Percentiles rank a stretch among this genome's conserved stretches.
Evolutionary conservation across 2,888 invertebrate genomes (phyloP).

Genomic region (Papilio elwesi): DNA sequence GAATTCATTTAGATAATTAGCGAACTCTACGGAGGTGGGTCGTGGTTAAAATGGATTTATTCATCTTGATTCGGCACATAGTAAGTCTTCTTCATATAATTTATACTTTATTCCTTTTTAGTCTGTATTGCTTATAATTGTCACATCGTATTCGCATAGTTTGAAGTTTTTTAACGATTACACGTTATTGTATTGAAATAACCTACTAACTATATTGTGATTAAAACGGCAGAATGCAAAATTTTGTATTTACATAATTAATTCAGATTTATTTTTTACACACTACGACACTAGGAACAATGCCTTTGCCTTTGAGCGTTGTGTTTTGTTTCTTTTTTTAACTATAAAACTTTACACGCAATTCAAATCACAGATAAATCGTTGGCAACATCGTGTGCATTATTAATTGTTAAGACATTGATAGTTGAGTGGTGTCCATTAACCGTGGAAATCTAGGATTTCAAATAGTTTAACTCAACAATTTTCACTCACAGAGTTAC

Average conservation of each 20-base stretch:
- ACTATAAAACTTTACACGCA: constrained; percentile 26
- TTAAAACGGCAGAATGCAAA: constrained; percentile 33
- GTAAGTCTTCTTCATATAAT: constrained; percentile 48
- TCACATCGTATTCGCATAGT: constrained; percentile 7
- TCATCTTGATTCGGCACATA: constrained; percentile 52
- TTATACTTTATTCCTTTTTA: constrained; percentile 26
- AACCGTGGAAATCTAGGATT: constrained; percentile 7
- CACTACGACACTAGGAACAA: constrained; percentile 26
- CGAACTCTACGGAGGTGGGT: constrained; percentile 61
- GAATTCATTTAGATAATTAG: constrained; percentile 76
- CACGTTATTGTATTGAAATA: constrained; percentile 9
- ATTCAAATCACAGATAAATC: constrained; percentile 32
- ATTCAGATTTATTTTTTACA: constrained; percentile 27
- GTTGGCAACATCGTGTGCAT: constrained; percentile 27
- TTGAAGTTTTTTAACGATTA: neutral
- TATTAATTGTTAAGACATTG: constrained; percentile 26
- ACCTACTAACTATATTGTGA: constrained; percentile 25
- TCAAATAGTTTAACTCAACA: neutral
- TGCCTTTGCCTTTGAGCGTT: constrained; percentile 22
- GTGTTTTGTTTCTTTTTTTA: constrained; percentile 28
- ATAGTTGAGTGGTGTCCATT: constrained; percentile 4
- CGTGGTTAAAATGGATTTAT: constrained; percentile 73
- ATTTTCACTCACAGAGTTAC: neutral
- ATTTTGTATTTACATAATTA: constrained; percentile 34
- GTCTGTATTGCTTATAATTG: constrained; percentile 6